phyloP scores from a whole-genome alignment of 1,140 invertebrate genomes.

The Zaprionus kolodkinae region DNA sequence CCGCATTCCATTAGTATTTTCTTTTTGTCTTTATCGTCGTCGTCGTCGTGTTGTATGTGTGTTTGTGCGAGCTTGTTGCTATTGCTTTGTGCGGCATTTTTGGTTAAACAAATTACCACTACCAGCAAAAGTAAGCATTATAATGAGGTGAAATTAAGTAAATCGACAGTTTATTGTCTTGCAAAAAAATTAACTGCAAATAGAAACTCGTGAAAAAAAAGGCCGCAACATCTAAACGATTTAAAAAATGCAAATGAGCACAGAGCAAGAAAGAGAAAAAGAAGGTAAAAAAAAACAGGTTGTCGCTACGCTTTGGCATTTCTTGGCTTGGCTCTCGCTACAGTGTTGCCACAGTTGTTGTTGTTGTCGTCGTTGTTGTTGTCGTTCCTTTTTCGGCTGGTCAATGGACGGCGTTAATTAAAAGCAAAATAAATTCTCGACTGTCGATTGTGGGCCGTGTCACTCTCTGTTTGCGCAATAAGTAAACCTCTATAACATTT shows the following conservation, averaged over 20 bases:
- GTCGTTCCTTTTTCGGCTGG: slow-evolving; percentile 33
- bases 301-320: slow-evolving; percentile 57
- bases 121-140: slow-evolving; percentile 51
- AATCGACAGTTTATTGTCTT: slow-evolving; percentile 38
- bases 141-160: slow-evolving; percentile 45
- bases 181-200: slow-evolving; percentile 44
- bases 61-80: slow-evolving; percentile 32
- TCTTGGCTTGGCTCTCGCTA: slow-evolving; percentile 24
- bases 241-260: slow-evolving; percentile 48
- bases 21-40: background rate
- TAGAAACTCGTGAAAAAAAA: slow-evolving; percentile 36
- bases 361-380: slow-evolving; percentile 17
- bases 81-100: slow-evolving; percentile 56
- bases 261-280: slow-evolving; percentile 5
- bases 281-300: slow-evolving; percentile 46
- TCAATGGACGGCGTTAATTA: slow-evolving; percentile 52
- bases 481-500: slow-evolving; percentile 1
- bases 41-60: slow-evolving; percentile 18
- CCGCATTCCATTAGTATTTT: slow-evolving; percentile 28
- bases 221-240: slow-evolving; percentile 33
- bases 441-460: slow-evolving; percentile 16
- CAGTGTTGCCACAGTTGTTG: slow-evolving; percentile 21
- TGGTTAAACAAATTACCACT: slow-evolving; percentile 50
- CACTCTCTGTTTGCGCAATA: slow-evolving; percentile 43
- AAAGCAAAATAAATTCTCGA: slow-evolving; percentile 30